phyloP scores from a whole-genome alignment of 1,140 invertebrate genomes.

The Bicyclus anynana region DNA sequence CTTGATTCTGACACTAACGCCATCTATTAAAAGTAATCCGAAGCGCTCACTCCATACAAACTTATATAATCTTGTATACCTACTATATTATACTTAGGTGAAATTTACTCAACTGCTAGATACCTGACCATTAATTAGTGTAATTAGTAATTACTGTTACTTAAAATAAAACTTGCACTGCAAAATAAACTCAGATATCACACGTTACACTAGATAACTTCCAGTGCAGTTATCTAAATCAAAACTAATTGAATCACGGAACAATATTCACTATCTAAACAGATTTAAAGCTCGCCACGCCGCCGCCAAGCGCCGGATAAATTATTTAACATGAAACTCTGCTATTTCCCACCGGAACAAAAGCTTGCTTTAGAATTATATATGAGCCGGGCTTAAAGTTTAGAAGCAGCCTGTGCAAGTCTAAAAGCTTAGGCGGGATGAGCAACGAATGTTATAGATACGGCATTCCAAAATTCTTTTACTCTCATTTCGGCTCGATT shows the following conservation, averaged over 20 bases:
- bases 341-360: conserved; percentile 72
- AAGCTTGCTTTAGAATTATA: conserved; percentile 74
- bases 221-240: conserved; percentile 14
- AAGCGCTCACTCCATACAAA: too few species aligned
- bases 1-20: too few species aligned
- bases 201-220: not conserved
- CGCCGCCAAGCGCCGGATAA: conserved; percentile 45
- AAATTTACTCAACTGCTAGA: too few species aligned
- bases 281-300: conserved; percentile 32
- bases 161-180: not conserved
- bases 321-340: conserved; percentile 68
- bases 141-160: too few species aligned
- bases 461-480: conserved; percentile 8
- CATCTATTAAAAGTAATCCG: too few species aligned
- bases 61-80: too few species aligned
- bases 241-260: conserved; percentile 25
- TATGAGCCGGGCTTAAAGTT: conserved; percentile 75
- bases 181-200: not conserved
- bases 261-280: conserved; percentile 33
- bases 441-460: conserved; percentile 33
- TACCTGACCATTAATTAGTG: too few species aligned
- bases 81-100: too few species aligned
- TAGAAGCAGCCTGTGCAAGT: conserved; percentile 73
- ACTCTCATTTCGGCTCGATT: too few species aligned
- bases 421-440: conserved; percentile 65